Base-by-base conservation (phyloP, 2,113 vertebrate genomes). In the Neogobius melanostomus region DNA sequence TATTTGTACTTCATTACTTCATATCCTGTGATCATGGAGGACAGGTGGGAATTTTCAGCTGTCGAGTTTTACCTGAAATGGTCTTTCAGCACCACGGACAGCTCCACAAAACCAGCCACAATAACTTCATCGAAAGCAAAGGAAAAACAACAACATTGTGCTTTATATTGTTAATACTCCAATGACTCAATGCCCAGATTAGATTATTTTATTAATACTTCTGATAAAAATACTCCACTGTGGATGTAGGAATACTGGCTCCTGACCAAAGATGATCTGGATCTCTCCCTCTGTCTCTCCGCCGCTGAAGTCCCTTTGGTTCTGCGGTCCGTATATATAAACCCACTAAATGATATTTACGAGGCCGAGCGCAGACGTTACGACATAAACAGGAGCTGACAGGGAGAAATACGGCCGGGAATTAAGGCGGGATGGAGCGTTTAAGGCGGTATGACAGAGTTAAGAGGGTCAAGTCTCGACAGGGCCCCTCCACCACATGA, bases 291-390 rank as follows among this genome's bases (percentile, higher is more conserved):
- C 36, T 5, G 14, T n/a, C 7, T 7, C 66, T 52, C 77, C 80
- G 71, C 75, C 81, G 68, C 82, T 64, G 28, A 28, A 28, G 28
- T 28, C 28, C 28, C 28, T 28, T 28, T 28, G 28, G 28, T 28
- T 28, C 28, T 4, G 28, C 28, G 76, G 72, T 78, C 62, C 61
- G 76, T 79, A 74, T 60, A 46, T 72, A 72, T 71, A 68, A 54
- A 54, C 66, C 79, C 64, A 44, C 16, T 83, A 80, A 88, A 85
- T 76, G 49, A 86, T 84, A 81, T 87, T 86, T 85, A 89, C 72
- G 62, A 68, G 64, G 48, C 21, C 64, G 69, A 66, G 83, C 81
- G 54, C 74, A 72, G 77, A 59, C 47, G 75, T 64, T 67, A 81
- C 69, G 69, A 60, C 67, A 60, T 74, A 84, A 82, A 77, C 69